Conservation (phyloP, 1,140 invertebrate species). For the Drosophila rhopaloa region DNA sequence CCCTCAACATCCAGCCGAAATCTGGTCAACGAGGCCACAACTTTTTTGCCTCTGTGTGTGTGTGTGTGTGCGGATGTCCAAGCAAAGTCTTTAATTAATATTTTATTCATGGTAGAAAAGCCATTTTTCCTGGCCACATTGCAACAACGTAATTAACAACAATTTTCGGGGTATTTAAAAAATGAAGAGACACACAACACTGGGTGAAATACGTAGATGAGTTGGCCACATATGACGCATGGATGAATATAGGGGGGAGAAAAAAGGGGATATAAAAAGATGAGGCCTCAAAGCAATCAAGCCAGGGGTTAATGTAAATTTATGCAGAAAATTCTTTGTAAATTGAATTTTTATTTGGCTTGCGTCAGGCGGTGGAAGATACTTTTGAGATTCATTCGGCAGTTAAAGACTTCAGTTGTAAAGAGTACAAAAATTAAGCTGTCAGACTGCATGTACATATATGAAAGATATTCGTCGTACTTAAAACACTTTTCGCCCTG, state of each 20-base stretch:
- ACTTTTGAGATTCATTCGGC: background rate
- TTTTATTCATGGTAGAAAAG: conserved; percentile 66
- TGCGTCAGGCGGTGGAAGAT: conserved; percentile 6
- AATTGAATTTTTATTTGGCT: conserved; percentile 54
- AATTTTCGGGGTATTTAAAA: conserved; percentile 66
- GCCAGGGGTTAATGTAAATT: conserved; percentile 58
- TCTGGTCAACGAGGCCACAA: conserved; percentile 37
- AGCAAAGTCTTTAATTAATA: conserved; percentile 77
- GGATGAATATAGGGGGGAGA: background rate
- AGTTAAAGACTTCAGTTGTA: conserved; percentile 31
- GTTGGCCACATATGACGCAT: conserved; percentile 61
- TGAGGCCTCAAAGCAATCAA: conserved; percentile 49
- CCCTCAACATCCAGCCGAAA: conserved; percentile 29
- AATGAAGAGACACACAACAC: conserved; percentile 1
- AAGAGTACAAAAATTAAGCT: conserved; percentile 52
- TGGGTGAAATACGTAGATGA: conserved; percentile 1
- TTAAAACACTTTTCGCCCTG: conserved; percentile 45
- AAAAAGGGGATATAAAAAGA: conserved; percentile 20
- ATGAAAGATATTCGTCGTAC: conserved; percentile 43
- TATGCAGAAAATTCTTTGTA: conserved; percentile 50
- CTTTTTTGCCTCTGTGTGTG: conserved; percentile 17
- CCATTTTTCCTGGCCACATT: conserved; percentile 49
- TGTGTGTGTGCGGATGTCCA: conserved; percentile 24
- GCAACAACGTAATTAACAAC: conserved; percentile 71
- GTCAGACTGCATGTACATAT: conserved; percentile 39